Evolutionary conservation across 2,797 vertebrate species (phyloP), one percentile per base, ranked within the genome.

Genomic region (Adrianichthys oophorus): DNA sequence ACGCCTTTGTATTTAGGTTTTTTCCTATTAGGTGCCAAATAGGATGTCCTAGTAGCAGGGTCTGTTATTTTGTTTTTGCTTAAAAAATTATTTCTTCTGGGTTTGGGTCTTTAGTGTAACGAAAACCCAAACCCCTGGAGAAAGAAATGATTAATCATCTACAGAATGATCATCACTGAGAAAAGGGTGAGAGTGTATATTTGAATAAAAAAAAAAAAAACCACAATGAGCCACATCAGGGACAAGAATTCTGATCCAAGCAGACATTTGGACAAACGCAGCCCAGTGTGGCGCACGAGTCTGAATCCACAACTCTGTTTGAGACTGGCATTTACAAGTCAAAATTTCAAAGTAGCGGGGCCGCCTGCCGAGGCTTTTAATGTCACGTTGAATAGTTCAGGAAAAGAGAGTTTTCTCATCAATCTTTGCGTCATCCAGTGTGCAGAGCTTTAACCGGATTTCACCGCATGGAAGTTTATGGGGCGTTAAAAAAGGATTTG

Each of bases 251-350:
- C 86, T 77, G 78, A 91, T 83, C 12, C 53, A 62, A 87, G 56
- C 74, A 52, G 89, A 86, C 85, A 69, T 24, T 29, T 42, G 64
- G 65, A 88, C 82, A 85, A 89, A 88, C 72, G 21, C 67, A 10
- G 56, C 71, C 57, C 70, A 59, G 61, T 41, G 63, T 74, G 70
- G 42, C 12, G 62, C 54, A 40, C 48, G 0, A 45, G 8, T 55
- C 32, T 32, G 49, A 52, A 78, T 76, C 70, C 72, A 62, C 67
- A n/a, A 46, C 66, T 0, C 73, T 54, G 83, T 72, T 73, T 78
- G 81, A 91, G 67, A 66, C 62, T 37, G 64, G 56, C 68, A 77
- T 86, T 75, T 32, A 66, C 74, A 78, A 84, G 87, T 88, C 73
- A 59, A 78, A 85, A 74, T 80, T 82, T 79, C 46, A 68, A 74